Conservation (phyloP, 2,113 vertebrate genomes). For the Pogona vitticeps region DNA sequence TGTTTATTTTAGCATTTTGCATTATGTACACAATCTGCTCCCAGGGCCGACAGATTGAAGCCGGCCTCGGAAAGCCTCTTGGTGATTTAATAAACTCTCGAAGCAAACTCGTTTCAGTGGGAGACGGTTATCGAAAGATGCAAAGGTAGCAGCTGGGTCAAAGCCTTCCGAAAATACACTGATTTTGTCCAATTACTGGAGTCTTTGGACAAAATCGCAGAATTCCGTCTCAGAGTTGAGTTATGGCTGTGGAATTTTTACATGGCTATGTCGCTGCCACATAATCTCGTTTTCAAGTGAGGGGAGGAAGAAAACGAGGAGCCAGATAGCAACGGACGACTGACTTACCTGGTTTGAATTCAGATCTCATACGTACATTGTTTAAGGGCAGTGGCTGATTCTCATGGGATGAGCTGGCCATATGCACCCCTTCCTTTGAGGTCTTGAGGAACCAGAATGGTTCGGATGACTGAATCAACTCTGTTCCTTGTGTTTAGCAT, state of each 20-base stretch:
- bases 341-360: background rate
- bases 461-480: too few species aligned
- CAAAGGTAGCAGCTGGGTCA: background rate
- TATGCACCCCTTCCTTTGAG: too few species aligned
- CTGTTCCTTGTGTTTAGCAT: too few species aligned
- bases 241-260: background rate
- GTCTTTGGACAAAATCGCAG: background rate
- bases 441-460: too few species aligned
- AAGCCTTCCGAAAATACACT: background rate
- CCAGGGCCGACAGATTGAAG: constrained; percentile 3
- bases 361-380: background rate
- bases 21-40: background rate
- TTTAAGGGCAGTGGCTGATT: background rate
- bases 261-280: background rate
- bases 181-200: accelerated
- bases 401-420: too few species aligned
- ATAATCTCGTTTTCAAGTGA: background rate
- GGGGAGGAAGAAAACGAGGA: background rate
- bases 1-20: constrained; percentile 34
- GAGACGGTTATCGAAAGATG: background rate
- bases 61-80: background rate
- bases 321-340: background rate
- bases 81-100: constrained; percentile 1
- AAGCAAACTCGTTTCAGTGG: background rate
- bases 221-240: background rate